Conservation (phyloP, 2,113 vertebrate species). For the Laticauda colubrina region DNA sequence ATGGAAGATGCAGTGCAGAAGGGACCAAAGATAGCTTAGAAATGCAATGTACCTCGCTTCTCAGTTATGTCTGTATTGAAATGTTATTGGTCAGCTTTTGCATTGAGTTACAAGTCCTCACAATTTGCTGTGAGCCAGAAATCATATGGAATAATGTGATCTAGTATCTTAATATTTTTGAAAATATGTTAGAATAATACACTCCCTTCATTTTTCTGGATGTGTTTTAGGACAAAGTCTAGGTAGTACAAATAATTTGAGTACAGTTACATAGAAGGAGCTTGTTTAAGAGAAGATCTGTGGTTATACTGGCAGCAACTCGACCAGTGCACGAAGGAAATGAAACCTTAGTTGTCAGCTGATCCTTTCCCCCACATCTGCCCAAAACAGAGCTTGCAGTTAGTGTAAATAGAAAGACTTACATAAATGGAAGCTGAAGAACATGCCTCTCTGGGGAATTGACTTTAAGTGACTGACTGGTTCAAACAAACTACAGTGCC, state of each 20-base stretch:
- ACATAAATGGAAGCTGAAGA: neutral
- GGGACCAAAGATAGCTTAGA: neutral
- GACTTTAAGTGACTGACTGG: neutral
- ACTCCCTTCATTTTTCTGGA: neutral
- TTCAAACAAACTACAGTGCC: conserved; percentile 2
- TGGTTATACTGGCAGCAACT: conserved; percentile 1
- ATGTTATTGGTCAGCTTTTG: neutral
- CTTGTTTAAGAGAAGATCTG: conserved; percentile 18
- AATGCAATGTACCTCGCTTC: neutral
- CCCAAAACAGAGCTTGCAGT: accelerated
- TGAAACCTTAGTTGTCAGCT: neutral
- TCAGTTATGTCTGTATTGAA: neutral
- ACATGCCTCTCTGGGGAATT: neutral
- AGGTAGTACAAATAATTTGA: neutral
- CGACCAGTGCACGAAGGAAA: neutral
- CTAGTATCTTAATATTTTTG: neutral
- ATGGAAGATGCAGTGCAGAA: neutral
- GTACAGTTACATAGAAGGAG: neutral
- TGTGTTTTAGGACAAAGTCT: neutral
- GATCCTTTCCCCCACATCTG: neutral
- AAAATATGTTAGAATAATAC: neutral
- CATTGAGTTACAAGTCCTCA: too few relatives aligned
- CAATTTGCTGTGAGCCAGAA: neutral
- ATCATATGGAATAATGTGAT: neutral
- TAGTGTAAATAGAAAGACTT: accelerated